phyloP scores from a whole-genome alignment of 2,888 invertebrate genomes.

The Bembecia ichneumoniformis region DNA sequence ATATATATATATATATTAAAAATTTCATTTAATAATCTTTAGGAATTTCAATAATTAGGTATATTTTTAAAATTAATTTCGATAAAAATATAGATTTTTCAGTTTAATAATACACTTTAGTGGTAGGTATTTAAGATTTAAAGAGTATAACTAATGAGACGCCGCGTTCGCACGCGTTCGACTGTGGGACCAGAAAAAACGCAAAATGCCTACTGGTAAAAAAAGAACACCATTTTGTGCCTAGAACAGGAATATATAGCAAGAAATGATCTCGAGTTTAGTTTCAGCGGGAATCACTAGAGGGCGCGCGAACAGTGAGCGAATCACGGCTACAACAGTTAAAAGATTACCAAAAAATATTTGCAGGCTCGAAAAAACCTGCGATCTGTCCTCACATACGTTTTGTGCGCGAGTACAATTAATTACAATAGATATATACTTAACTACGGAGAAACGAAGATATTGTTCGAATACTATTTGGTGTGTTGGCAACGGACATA shows the following conservation, averaged over 20 bases:
- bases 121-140: conserved; percentile 44
- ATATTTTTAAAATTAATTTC: conserved; percentile 60
- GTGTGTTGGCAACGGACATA: conserved; percentile 59
- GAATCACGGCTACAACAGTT: conserved; percentile 24
- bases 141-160: conserved; percentile 24
- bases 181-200: conserved; percentile 24
- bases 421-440: conserved; percentile 33
- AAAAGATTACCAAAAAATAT: conserved; percentile 63
- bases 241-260: conserved; percentile 50
- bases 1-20: conserved; percentile 45
- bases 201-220: conserved; percentile 31
- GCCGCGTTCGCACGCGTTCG: conserved; percentile 35
- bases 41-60: conserved; percentile 67
- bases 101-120: conserved; percentile 42
- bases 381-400: conserved; percentile 38
- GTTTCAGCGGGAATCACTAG: conserved; percentile 33
- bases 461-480: conserved; percentile 59
- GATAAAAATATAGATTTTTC: conserved; percentile 67
- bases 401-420: conserved; percentile 57
- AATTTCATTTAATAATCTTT: conserved; percentile 59
- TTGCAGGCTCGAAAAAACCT: conserved; percentile 35
- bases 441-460: conserved; percentile 55
- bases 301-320: conserved; percentile 19
- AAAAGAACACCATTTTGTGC: conserved; percentile 50
- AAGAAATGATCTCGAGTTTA: conserved; percentile 48